Conservation (phyloP, 2,888 invertebrate species). For the Alsophila aescularia region DNA sequence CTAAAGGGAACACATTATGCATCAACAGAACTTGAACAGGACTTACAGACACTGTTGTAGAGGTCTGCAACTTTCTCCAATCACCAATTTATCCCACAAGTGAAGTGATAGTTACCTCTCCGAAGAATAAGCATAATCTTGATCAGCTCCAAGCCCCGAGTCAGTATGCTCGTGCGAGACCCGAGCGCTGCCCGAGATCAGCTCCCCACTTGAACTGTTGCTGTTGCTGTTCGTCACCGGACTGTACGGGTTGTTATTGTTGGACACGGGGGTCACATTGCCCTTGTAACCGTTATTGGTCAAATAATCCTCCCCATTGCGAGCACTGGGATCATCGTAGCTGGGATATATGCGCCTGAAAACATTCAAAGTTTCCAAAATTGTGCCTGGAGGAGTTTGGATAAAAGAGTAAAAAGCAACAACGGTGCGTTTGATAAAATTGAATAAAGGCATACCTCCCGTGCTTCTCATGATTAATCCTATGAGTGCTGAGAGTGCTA, state of each 20-base stretch:
- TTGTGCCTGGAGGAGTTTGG: background rate
- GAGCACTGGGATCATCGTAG: constrained; percentile 67
- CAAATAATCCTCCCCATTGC: constrained; percentile 70
- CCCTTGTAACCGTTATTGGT: constrained; percentile 77
- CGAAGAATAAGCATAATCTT: constrained; percentile 89
- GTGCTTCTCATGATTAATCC: constrained; percentile 81
- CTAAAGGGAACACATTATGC: too few relatives aligned
- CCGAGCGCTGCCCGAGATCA: constrained; percentile 79
- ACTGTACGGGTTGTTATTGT: constrained; percentile 80
- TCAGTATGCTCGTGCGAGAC: constrained; percentile 91
- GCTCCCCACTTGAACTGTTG: constrained; percentile 81
- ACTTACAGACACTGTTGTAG: too few relatives aligned
- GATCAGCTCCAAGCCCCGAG: constrained; percentile 90
- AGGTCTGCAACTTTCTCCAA: background rate
- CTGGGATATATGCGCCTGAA: constrained; percentile 75
- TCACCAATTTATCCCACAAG: background rate
- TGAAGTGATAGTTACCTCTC: constrained; percentile 80
- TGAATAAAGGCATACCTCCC: constrained; percentile 56
- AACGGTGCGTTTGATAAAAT: constrained; percentile 5
- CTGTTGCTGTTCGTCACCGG: constrained; percentile 81
- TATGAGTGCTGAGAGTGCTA: constrained; percentile 84
- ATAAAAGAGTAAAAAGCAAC: background rate
- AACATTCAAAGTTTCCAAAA: constrained; percentile 32
- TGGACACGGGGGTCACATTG: constrained; percentile 66
- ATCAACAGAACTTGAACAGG: too few relatives aligned